phyloP scores from a whole-genome alignment of 2,888 invertebrate genomes.

The Eubasilissa splendida region DNA sequence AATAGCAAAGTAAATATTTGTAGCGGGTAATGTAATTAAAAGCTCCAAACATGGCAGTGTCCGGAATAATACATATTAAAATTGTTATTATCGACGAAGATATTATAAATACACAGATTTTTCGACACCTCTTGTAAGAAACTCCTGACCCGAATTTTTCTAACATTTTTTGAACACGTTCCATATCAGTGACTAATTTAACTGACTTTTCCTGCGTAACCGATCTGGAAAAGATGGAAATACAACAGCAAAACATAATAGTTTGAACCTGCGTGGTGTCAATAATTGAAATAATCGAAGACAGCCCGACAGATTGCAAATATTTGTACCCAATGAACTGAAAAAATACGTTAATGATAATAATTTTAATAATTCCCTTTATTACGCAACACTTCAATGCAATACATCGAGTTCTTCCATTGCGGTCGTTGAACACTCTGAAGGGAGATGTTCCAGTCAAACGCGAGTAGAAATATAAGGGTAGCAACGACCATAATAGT shows the following conservation, averaged over 20 bases:
- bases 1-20: not conserved
- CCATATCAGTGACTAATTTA: not conserved
- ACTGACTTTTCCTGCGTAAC: not conserved
- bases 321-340: not conserved
- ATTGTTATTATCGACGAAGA: not conserved
- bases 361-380: not conserved
- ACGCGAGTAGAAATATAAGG: slow-evolving; percentile 9
- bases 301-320: not conserved
- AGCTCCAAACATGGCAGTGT: too few relatives aligned
- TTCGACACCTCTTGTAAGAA: not conserved
- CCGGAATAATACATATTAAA: too few relatives aligned
- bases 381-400: not conserved
- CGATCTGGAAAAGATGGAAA: not conserved
- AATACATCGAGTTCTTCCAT: not conserved
- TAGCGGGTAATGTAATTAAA: too few relatives aligned
- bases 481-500: slow-evolving; percentile 9
- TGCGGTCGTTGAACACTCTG: not conserved
- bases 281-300: not conserved
- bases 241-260: not conserved
- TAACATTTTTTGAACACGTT: not conserved
- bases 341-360: not conserved
- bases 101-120: not conserved
- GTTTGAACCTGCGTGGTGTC: not conserved
- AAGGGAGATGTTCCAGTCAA: slow-evolving; percentile 2
- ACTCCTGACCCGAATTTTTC: not conserved